A percentile compares a stretch with the other conserved stretches of the same genome.
phyloP scores from a whole-genome alignment of 1,140 invertebrate species.

The Trichoplusia ni region DNA sequence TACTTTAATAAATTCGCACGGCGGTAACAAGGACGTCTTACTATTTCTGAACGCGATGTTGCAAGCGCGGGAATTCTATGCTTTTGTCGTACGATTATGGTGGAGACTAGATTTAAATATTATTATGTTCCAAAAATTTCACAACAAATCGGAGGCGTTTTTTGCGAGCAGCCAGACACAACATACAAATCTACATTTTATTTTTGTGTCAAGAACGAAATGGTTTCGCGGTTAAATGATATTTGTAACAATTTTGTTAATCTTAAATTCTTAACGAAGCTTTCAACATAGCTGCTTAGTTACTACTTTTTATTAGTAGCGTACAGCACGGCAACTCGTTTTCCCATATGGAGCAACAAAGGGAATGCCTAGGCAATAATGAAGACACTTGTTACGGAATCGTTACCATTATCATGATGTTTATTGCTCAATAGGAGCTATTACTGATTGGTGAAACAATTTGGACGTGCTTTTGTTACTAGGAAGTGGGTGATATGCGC shows the following conservation, averaged over 20 bases:
- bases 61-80: conserved; percentile 54
- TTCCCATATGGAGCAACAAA: conserved; percentile 19
- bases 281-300: background rate
- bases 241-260: too few species aligned
- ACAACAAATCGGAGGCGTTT: too few species aligned
- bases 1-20: conserved; percentile 33
- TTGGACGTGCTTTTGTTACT: conserved; percentile 10
- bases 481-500: conserved; percentile 22
- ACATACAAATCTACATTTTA: too few species aligned
- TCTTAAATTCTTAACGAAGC: too few species aligned
- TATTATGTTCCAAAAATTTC: too few species aligned
- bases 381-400: conserved; percentile 18
- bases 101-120: background rate
- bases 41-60: conserved; percentile 58
- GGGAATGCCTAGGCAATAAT: conserved; percentile 10
- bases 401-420: conserved; percentile 1
- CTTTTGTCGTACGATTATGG: conserved; percentile 7
- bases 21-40: conserved; percentile 48
- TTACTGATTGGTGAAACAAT: conserved; percentile 6
- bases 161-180: too few species aligned
- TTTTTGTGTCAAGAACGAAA: too few species aligned
- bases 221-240: too few species aligned
- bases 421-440: conserved; percentile 9
- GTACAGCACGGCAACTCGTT: background rate
- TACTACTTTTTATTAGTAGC: background rate